A percentile compares a stretch with the other conserved stretches of the same genome.
These are phyloP conservation scores for Rutilus rutilus DNA, from an alignment of 2,113 vertebrate genomes.

Conservation along the genomic window DNA sequence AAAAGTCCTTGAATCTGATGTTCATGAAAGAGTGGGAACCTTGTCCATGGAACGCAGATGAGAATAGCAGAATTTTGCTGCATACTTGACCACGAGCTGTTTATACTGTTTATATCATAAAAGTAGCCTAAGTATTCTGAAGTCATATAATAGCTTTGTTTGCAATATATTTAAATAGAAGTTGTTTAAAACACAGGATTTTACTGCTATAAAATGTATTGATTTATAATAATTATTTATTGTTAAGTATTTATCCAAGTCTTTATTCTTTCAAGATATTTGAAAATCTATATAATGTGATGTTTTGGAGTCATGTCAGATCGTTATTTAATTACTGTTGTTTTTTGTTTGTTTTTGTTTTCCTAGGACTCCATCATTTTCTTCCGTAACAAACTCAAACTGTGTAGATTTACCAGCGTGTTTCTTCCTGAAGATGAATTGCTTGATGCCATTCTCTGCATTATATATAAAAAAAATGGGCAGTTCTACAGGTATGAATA, in stretches of 20 bases:
- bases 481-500: conserved; percentile 83
- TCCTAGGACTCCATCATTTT: conserved; percentile 89
- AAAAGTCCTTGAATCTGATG: too few relatives aligned
- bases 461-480: conserved; percentile 92
- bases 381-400: conserved; percentile 92
- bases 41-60: too few relatives aligned
- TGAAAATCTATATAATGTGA: too few relatives aligned
- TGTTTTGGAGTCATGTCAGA: neutral
- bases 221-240: neutral
- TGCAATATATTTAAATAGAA: neutral
- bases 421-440: conserved; percentile 95
- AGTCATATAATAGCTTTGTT: neutral
- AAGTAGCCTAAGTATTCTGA: neutral
- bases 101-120: too few relatives aligned
- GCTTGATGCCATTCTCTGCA: conserved; percentile 90
- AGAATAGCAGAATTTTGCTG: neutral
- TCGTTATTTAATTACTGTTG: too few relatives aligned
- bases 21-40: too few relatives aligned
- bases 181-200: too few relatives aligned
- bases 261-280: neutral
- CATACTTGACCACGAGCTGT: neutral
- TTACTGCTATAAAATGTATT: too few relatives aligned
- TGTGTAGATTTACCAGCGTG: conserved; percentile 96
- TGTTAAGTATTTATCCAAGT: neutral
- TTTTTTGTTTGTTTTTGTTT: neutral